Evolutionary conservation across 2,113 vertebrate species (phyloP), one percentile per base, ranked within the genome.

Genomic region (Grallaria varia): DNA sequence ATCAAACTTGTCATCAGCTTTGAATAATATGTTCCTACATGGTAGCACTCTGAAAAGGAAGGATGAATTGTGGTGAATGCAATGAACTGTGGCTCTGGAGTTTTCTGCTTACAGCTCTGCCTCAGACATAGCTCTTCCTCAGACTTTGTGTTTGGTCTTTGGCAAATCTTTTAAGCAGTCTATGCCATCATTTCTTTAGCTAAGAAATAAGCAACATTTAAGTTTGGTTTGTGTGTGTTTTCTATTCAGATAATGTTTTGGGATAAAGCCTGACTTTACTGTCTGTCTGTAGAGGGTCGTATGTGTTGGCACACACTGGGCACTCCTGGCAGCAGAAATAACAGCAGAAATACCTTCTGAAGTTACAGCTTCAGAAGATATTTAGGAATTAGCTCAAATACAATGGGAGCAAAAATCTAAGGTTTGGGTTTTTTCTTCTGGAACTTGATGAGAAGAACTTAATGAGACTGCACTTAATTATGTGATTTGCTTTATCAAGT

Each of bases 301-400:
- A 25, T 66, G 27, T 53, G 60, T 35, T 71, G 76, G 59, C 31
- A 37, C 11, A 49, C 1, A 12, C 19, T 47, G 14, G 30, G 15
- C 56, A 40, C 12, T 75, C 28, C 24, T 76, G 24, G 55, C 35
- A 95, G 42, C 31, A 73, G 63, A 85, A 95, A 59, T 39, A 83
- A 91, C 35, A 60, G n/a, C 44, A 95, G 25, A 64, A 91, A 77
- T 45, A 81, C 16, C 52, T 91, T 86, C 35, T 64, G 59, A 84
- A 93, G 71, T 84, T 85, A 90, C 77, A 94, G 67, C 79, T 93
- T 88, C 81, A 52, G 53, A 88, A 56, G 42, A 72, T 84, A 82
- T 82, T 92, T 90, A 97, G 84, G 75, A 92, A 94, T 96, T 91
- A 84, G 9, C 87, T 93, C 88, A 93, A 93, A 81, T 91, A 33